Conservation (phyloP, 1,140 invertebrate species). For the Aleiodes sp. region DNA sequence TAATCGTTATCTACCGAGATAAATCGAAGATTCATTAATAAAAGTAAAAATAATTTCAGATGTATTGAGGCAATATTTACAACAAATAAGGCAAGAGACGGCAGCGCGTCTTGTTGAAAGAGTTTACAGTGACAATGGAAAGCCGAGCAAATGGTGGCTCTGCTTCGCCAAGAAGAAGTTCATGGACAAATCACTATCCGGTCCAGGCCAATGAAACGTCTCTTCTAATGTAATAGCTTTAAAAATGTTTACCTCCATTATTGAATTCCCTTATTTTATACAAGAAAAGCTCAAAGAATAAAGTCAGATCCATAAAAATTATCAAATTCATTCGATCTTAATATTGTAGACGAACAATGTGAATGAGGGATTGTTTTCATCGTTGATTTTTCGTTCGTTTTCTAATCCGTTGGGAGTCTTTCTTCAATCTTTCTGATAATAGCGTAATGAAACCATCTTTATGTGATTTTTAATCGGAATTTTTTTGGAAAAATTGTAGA, state of each 20-base stretch:
- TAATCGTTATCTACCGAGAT: not conserved
- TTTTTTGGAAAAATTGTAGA: no score
- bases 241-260: not conserved
- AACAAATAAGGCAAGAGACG: constrained; percentile 95
- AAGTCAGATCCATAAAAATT: not conserved
- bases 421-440: no score
- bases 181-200: constrained; percentile 97
- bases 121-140: constrained; percentile 82
- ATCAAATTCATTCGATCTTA: not conserved
- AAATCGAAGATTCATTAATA: not conserved
- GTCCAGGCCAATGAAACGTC: constrained; percentile 75
- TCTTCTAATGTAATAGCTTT: not conserved
- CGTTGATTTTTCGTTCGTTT: no score
- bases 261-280: not conserved
- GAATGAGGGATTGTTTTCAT: no score
- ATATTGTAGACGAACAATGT: not conserved
- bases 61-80: constrained; percentile 90
- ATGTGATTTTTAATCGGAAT: no score
- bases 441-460: no score
- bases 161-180: constrained; percentile 99
- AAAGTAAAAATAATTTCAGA: constrained; percentile 70
- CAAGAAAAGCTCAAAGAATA: not conserved
- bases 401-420: no score
- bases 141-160: constrained; percentile 99
- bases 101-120: constrained; percentile 90